Base-by-base conservation (phyloP, 2,797 vertebrate species). In the Ciconia nigra region DNA sequence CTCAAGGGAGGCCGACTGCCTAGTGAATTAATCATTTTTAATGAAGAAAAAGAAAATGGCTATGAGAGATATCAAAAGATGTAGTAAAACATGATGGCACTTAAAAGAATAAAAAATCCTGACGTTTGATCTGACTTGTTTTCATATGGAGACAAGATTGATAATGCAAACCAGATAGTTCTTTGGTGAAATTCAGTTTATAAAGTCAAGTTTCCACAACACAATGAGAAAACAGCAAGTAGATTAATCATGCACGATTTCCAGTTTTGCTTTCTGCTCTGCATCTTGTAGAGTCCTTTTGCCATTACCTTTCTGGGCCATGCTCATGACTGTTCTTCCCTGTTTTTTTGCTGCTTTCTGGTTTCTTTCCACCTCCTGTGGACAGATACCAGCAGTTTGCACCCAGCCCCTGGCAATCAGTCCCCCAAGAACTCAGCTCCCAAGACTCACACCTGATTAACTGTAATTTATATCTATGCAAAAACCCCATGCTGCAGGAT, bases 161-260 rank as follows among this genome's bases (percentile, higher is more conserved):
- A 87, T 95, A 91, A 96, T 63, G 80, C 54, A 90, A 91, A 78
- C 44, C 85, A 96, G 91, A 42, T 49, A 94, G 7, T 81, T 57
- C 65, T 83, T 57, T 74, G 76, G 52, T 82, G n/a, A 44, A 71
- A 49, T 25, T 83, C 72, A 66, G 55, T 67, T 86, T 49, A 63
- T 37, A 61, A 81, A 94, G 79, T 83, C 59, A 63, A 57, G 76
- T 93, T 87, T 77, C 91, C 76, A 83, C 20, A 80, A 44, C 52
- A 80, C 55, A 67, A 7, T 6, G 52, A 91, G 58, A 92, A 85
- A 91, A 51, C 39, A 92, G 78, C 7, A 11, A 83, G 31, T 1
- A 57, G 52, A 71, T 90, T 19, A 57, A 90, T 81, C 59, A 31
- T 26, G n/a, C 33, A 25, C 6, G 9, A 63, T 37, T 59, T 57